These are phyloP conservation scores for Sabellastarte sp. DNA, from an alignment of 2,888 invertebrate genomes.

Conservation along the genomic window DNA sequence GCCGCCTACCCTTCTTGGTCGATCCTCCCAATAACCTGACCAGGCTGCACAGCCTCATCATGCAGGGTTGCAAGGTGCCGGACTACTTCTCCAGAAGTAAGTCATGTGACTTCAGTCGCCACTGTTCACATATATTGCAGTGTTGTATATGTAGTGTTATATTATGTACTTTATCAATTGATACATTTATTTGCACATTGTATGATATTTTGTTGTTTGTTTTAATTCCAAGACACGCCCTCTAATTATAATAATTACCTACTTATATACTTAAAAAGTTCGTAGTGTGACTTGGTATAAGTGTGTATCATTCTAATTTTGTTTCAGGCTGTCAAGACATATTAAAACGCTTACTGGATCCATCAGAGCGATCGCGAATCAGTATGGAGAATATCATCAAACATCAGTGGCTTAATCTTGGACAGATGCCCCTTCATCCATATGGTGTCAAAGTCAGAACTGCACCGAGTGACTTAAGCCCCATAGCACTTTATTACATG, in stretches of 20 bases:
- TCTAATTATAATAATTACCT: too few relatives aligned
- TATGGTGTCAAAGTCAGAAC: background rate
- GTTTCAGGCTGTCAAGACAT: conserved; percentile 11
- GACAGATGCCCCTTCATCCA: background rate
- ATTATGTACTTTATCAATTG: too few relatives aligned
- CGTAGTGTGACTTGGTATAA: too few relatives aligned
- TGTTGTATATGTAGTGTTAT: background rate
- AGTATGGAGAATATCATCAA: conserved; percentile 9
- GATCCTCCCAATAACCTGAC: conserved; percentile 38
- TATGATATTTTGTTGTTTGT: too few relatives aligned
- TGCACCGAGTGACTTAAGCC: background rate
- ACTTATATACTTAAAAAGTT: too few relatives aligned
- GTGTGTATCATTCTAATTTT: too few relatives aligned
- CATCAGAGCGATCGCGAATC: conserved; percentile 4
- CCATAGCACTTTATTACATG: conserved; percentile 3
- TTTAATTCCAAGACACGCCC: too few relatives aligned
- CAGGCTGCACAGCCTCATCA: conserved; percentile 40
- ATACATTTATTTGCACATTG: too few relatives aligned
- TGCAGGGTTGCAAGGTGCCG: conserved; percentile 44
- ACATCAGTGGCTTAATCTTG: conserved; percentile 11
- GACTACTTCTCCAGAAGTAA: conserved; percentile 38
- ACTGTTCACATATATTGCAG: background rate
- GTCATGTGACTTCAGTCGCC: background rate
- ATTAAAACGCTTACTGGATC: conserved; percentile 7
- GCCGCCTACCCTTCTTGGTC: conserved; percentile 46